A percentile compares a stretch with the other conserved stretches of the same genome.
Evolutionary conservation across 2,113 vertebrate genomes (phyloP).

Genomic region (Tyrannus savana): DNA sequence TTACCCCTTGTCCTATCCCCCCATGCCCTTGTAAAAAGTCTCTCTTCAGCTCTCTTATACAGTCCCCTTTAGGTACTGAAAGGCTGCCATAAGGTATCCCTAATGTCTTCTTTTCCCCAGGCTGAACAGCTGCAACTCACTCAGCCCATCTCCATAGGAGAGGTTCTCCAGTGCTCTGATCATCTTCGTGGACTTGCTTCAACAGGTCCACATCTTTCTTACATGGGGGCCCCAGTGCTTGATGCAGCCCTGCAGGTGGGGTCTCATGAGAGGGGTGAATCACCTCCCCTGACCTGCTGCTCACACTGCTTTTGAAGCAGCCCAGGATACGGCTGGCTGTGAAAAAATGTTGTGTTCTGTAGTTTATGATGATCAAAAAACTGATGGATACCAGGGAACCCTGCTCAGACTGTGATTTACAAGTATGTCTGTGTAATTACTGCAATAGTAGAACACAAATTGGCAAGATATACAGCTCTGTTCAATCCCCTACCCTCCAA

Average conservation of each 20-base stretch:
- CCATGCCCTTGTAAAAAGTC: not conserved
- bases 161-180: not conserved
- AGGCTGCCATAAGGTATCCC: not conserved
- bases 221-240: not conserved
- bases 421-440: not conserved
- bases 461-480: not conserved
- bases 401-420: not conserved
- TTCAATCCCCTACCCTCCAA: not conserved
- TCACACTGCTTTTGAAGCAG: not conserved
- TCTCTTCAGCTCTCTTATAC: not conserved
- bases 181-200: fast-evolving
- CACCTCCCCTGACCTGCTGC: not conserved
- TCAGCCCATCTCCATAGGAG: not conserved
- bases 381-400: not conserved
- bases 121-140: not conserved
- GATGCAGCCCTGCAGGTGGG: not conserved
- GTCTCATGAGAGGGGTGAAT: not conserved
- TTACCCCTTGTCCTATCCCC: not conserved
- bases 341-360: not conserved
- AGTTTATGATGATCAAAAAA: not conserved
- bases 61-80: not conserved
- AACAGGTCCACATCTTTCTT: not conserved
- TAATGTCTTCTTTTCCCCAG: not conserved
- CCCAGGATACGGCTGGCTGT: not conserved
- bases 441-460: not conserved